phyloP scores from a whole-genome alignment of 2,888 invertebrate genomes.

The Hydraecia micacea region DNA sequence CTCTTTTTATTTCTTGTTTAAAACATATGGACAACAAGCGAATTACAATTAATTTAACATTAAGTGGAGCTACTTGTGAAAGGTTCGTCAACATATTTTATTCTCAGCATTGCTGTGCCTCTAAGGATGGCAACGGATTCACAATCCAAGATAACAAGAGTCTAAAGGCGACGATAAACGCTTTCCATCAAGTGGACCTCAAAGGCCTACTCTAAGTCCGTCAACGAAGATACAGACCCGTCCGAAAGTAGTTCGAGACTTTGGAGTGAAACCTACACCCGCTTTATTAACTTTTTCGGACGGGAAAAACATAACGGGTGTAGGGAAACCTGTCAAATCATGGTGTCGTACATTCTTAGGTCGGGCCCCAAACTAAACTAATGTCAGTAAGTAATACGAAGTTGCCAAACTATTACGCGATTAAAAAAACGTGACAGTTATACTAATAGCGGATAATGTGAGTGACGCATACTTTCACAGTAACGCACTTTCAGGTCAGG shows the following conservation, averaged over 20 bases:
- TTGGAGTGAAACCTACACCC: too few species aligned
- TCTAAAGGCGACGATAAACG: neutral
- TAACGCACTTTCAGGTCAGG: conserved; percentile 39
- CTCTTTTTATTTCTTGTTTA: too few species aligned
- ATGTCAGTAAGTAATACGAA: neutral
- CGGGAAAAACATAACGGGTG: neutral
- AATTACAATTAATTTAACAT: neutral
- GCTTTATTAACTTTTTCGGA: neutral
- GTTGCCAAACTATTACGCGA: conserved; percentile 3
- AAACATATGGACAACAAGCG: neutral
- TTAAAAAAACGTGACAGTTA: conserved; percentile 30
- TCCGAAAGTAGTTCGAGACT: too few species aligned
- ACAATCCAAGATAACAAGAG: neutral
- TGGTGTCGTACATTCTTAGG: neutral
- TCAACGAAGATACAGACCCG: too few species aligned
- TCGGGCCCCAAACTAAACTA: neutral
- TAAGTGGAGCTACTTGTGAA: neutral
- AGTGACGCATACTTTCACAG: conserved; percentile 42
- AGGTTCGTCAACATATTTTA: neutral
- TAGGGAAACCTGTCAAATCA: neutral
- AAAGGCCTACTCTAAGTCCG: too few species aligned
- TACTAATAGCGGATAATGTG: conserved; percentile 31
- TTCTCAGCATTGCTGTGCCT: neutral
- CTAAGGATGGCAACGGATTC: neutral
- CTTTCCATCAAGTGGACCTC: neutral